A percentile compares a stretch with the other conserved stretches of the same genome.
These are phyloP conservation scores for Furnarius figulus DNA, from an alignment of 2,113 vertebrate genomes.

Conservation along the genomic window DNA sequence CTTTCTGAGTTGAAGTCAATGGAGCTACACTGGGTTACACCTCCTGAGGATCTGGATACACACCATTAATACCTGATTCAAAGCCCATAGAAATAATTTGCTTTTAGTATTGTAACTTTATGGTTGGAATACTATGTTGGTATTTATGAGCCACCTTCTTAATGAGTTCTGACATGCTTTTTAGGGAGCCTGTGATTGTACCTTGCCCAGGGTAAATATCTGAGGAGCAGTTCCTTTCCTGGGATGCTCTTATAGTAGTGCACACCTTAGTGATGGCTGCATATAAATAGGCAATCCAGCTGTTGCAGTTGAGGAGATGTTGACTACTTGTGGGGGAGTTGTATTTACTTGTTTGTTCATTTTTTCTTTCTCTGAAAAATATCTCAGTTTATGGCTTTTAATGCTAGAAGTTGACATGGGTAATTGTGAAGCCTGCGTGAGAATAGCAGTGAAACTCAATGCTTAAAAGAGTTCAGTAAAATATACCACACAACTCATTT, in stretches of 20 bases:
- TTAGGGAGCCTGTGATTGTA: not conserved
- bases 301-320: not conserved
- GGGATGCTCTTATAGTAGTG: not conserved
- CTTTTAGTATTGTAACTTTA: not conserved
- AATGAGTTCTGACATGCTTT: constrained; percentile 16
- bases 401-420: not conserved
- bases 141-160: constrained; percentile 27
- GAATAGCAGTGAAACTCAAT: not conserved
- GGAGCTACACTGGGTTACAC: not conserved
- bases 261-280: not conserved
- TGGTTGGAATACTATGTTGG: not conserved
- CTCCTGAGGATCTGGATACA: constrained; percentile 32
- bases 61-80: constrained; percentile 24
- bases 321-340: not conserved
- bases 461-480: not conserved
- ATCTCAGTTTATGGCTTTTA: not conserved
- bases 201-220: not conserved
- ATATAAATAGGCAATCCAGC: not conserved
- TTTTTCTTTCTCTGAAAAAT: not conserved
- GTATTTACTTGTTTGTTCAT: not conserved
- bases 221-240: not conserved
- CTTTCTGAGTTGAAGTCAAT: not conserved
- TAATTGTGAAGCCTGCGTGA: not conserved
- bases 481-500: not conserved
- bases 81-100: constrained; percentile 24